Evolutionary conservation across 2,113 vertebrate genomes (phyloP).

Genomic region (Nothoprocta perdicaria): DNA sequence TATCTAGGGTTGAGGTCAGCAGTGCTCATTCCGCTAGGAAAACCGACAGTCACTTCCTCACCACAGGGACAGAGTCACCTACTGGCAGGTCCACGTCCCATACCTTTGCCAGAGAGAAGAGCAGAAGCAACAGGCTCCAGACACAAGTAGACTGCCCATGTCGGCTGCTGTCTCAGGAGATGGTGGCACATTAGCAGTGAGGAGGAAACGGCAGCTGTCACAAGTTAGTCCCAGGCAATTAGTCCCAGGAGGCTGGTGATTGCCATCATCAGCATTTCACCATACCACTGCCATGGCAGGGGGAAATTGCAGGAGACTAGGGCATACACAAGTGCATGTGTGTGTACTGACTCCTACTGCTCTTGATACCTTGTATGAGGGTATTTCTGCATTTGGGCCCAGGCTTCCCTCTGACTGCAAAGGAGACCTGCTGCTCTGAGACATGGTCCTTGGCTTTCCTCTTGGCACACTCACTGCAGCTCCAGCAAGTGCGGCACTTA

Average conservation of each 20-base stretch:
- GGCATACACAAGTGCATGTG: background rate
- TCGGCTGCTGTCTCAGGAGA: background rate
- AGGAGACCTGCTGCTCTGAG: background rate
- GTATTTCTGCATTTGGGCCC: background rate
- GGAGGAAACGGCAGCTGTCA: background rate
- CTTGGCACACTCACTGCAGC: background rate
- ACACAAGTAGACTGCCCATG: background rate
- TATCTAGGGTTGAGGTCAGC: background rate
- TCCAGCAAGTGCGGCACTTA: background rate
- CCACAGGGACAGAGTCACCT: background rate
- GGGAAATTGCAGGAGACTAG: background rate
- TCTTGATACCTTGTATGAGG: accelerated
- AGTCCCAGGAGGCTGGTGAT: background rate
- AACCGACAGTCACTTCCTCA: background rate
- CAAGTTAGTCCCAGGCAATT: background rate
- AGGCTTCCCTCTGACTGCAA: background rate
- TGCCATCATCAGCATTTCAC: background rate
- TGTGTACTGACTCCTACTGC: background rate
- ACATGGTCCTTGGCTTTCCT: background rate
- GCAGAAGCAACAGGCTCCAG: background rate
- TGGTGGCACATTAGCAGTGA: background rate
- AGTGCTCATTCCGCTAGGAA: accelerated
- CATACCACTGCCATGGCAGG: background rate
- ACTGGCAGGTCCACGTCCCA: background rate
- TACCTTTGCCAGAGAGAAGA: accelerated